Evolutionary conservation across 2,797 vertebrate species (phyloP), one percentile per base, ranked within the genome.

Genomic region (Cheirogaleus major): DNA sequence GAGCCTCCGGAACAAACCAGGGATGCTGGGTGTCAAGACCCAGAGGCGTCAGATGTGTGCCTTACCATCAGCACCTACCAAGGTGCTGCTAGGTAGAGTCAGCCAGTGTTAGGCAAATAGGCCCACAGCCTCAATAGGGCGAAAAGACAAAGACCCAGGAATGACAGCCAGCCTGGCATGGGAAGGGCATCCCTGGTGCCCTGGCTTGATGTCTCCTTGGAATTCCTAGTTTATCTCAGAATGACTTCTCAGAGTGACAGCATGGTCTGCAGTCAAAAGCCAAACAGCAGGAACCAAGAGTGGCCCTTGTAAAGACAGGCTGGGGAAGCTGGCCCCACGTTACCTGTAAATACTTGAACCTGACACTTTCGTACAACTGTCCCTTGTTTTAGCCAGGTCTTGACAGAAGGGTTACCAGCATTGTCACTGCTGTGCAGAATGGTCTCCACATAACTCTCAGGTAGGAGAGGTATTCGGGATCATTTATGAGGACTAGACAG

Each of bases 221-320:
- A 86, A 67, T 67, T 73, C 17, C 61, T 76, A 85, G 85, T 35
- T 93, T 83, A 72, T 79, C 55, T 41, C 84, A 69, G 67, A 91
- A 43, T n/a, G 65, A 35, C 86, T 61, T 79, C 65, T 32, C 84
- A 59, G 76, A 89, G 59, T n/a, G 78, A 87, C 23, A 48, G 7
- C 20, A 23, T 10, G 50, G n/a, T 69, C 52, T 59, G 48, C 35
- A 69, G 52, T 65, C 61, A 52, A 10, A 45, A 61, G 35, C 35
- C 61, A 27, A 41, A 27, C 1, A 5, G 59, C 12, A 25, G 85
- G 83, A 52, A 27, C 5, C 30, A 55, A 55, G 61, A 45, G 81
- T 30, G 50, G 65, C 12, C 48, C 61, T 81, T 30, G 8, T 20
- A n/a, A 22, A 48, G 30, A 13, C 52, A 57, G 43, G 4, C 30